phyloP scores from a whole-genome alignment of 2,113 vertebrate genomes.

The Hemicordylus capensis region DNA sequence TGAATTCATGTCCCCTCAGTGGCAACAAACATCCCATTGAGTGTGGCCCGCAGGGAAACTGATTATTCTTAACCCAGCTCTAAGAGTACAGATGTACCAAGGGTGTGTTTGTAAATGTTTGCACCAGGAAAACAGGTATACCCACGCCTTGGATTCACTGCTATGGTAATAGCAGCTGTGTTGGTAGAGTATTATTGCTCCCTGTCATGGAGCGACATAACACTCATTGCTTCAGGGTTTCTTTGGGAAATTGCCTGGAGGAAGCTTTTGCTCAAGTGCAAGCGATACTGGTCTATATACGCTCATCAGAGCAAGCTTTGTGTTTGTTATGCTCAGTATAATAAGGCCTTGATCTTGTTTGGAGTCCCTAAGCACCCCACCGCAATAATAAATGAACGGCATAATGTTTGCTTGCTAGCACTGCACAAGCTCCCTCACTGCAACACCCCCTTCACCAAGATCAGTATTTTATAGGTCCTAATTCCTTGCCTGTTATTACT shows the following conservation, averaged over 20 bases:
- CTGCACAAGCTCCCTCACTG: background rate
- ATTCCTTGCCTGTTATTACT: conserved; percentile 16
- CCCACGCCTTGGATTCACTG: background rate
- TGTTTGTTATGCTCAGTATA: background rate
- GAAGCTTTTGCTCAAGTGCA: background rate
- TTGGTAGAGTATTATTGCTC: background rate
- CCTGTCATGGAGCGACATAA: background rate
- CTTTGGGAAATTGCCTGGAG: background rate
- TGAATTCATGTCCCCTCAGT: no score
- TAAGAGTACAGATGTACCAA: background rate
- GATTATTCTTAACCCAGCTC: background rate
- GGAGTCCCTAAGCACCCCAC: background rate
- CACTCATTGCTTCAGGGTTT: background rate
- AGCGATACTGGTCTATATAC: background rate
- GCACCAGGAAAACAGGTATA: background rate
- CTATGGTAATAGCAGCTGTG: background rate
- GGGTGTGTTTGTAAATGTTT: background rate
- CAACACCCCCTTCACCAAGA: background rate
- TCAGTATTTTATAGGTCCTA: conserved; percentile 24
- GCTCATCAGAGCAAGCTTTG: background rate
- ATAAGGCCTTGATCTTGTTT: background rate
- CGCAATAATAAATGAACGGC: conserved; percentile 10
- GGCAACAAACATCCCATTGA: background rate
- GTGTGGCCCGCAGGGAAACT: background rate
- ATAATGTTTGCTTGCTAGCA: background rate